These are phyloP conservation scores for Myioborus melanocephalus DNA, from an alignment of 2,797 vertebrate species.

Conservation along the genomic window DNA sequence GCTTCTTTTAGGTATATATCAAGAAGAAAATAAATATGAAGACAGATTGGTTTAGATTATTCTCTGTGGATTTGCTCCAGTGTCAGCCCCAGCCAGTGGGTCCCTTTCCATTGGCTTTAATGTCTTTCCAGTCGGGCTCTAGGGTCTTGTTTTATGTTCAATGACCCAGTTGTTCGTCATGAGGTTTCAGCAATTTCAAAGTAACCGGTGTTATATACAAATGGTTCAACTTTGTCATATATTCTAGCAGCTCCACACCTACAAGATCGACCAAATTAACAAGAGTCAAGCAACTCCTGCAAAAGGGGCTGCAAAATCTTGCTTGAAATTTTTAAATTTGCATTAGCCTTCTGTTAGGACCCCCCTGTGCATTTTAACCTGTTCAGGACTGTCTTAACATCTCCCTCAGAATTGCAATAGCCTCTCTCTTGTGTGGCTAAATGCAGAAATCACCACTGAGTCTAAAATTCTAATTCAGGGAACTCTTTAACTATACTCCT, in stretches of 20 bases:
- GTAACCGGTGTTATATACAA: not conserved
- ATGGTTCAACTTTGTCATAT: not conserved
- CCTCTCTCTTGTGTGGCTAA: not conserved
- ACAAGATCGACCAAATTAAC: not conserved
- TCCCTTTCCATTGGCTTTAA: slow-evolving; percentile 14
- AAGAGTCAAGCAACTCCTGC: not conserved
- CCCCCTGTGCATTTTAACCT: not conserved
- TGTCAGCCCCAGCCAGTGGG: not conserved
- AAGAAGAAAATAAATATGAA: slow-evolving; percentile 41
- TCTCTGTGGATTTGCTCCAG: not conserved
- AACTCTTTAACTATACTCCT: not conserved
- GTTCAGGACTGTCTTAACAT: not conserved
- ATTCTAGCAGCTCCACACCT: slow-evolving; percentile 32
- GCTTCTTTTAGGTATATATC: not conserved
- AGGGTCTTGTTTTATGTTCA: slow-evolving; percentile 33
- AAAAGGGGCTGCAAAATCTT: not conserved
- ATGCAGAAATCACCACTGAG: not conserved
- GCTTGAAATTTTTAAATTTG: not conserved
- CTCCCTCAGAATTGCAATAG: not conserved
- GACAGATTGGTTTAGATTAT: not conserved
- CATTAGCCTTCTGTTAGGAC: not conserved
- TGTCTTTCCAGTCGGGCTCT: slow-evolving; percentile 14
- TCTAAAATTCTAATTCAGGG: not conserved
- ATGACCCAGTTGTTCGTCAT: slow-evolving; percentile 6
- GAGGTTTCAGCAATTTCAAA: slow-evolving; percentile 18